These are phyloP conservation scores for Poecilobothrus nobilitatus DNA, from an alignment of 2,888 invertebrate genomes.

Conservation along the genomic window DNA sequence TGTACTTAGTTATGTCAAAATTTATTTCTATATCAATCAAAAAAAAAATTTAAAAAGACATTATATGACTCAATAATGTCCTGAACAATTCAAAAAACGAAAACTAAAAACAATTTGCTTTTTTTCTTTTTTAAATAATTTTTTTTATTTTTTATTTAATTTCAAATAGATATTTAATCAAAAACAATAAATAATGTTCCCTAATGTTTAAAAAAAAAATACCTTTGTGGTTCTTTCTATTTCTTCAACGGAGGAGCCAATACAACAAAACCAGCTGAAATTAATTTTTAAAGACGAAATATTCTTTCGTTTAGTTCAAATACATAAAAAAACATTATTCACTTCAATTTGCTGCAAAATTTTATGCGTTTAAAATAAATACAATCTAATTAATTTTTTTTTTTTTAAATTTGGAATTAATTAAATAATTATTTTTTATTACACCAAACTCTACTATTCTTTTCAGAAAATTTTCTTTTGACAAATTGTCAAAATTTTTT, in stretches of 20 bases:
- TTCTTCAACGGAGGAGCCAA: slow-evolving; percentile 41
- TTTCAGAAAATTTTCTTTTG: not conserved
- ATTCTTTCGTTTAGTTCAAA: slow-evolving; percentile 7
- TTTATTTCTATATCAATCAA: too few species aligned
- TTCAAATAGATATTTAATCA: too few species aligned
- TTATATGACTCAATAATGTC: too few species aligned
- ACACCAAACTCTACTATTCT: not conserved
- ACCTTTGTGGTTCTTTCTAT: slow-evolving; percentile 41
- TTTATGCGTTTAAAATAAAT: not conserved
- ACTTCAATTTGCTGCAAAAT: not conserved
- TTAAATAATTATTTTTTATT: not conserved
- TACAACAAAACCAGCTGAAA: slow-evolving; percentile 40
- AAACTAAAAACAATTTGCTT: too few species aligned
- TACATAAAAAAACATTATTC: not conserved
- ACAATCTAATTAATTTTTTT: not conserved
- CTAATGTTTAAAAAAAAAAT: slow-evolving; percentile 17
- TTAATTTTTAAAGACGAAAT: slow-evolving; percentile 21
- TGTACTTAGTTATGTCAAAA: too few species aligned
- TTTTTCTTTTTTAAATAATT: too few species aligned
- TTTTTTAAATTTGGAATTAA: not conserved
- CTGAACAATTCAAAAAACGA: too few species aligned
- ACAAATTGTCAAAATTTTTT: not conserved
- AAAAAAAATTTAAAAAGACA: too few species aligned
- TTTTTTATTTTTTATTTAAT: too few species aligned
- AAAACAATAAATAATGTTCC: too few species aligned